Conservation (phyloP, 1,140 invertebrate genomes). For the Matsumurasca onukii region DNA sequence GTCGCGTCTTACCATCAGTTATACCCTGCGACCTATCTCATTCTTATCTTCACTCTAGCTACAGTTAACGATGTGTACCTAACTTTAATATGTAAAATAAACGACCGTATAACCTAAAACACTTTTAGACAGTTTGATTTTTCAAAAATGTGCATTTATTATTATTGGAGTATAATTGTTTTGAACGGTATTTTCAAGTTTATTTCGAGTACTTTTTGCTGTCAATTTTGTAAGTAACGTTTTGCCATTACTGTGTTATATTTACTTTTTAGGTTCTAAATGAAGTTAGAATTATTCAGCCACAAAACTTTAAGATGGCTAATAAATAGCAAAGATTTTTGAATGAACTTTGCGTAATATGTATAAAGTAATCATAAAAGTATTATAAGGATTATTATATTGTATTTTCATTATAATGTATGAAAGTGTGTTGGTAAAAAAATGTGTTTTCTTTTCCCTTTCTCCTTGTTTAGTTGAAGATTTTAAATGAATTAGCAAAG, state of each 20-base stretch:
- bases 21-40: no score
- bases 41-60: no score
- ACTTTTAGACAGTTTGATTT: no score
- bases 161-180: not conserved
- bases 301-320: constrained; percentile 9
- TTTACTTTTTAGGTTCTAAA: constrained; percentile 25
- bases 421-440: constrained; percentile 27
- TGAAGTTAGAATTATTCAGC: constrained; percentile 4
- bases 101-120: no score
- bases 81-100: no score
- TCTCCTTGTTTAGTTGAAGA: no score
- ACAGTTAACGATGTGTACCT: no score
- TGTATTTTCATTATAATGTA: constrained; percentile 28
- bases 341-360: constrained; percentile 19
- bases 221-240: constrained; percentile 25
- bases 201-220: not conserved
- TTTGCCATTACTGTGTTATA: constrained; percentile 27
- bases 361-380: constrained; percentile 19
- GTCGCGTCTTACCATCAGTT: no score
- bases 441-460: no score
- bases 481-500: no score
- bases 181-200: not conserved
- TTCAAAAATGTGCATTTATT: constrained; percentile 5
- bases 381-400: constrained; percentile 27
- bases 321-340: constrained; percentile 23